Evolutionary conservation across 2,113 vertebrate species (phyloP).

Genomic region (Capreolus pygargus): DNA sequence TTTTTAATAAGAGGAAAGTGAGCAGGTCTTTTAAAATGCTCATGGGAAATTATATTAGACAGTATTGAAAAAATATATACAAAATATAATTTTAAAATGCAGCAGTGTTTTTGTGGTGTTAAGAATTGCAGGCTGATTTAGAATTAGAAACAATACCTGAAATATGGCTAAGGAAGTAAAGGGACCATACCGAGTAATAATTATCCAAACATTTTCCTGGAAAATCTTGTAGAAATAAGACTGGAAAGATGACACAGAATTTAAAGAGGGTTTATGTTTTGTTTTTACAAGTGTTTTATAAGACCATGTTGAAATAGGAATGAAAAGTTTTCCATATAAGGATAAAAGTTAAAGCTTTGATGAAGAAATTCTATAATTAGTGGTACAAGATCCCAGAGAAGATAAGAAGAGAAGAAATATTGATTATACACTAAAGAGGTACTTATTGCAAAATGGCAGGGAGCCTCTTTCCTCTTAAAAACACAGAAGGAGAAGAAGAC

Average conservation of each 20-base stretch:
- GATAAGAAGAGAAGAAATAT: not conserved
- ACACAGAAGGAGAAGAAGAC: not conserved
- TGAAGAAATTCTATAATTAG: not conserved
- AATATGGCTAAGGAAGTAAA: not conserved
- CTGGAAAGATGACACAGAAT: not conserved
- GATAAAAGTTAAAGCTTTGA: not conserved
- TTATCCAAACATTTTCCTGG: not conserved
- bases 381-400: not conserved
- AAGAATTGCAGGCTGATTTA: not conserved
- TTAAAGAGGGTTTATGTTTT: not conserved
- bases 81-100: not conserved
- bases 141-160: not conserved
- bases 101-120: not conserved
- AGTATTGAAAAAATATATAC: not conserved
- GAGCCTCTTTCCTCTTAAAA: not conserved
- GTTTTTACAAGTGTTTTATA: not conserved
- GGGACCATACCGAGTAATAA: not conserved
- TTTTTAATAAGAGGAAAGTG: not conserved
- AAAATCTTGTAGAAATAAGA: not conserved
- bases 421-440: not conserved
- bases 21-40: not conserved
- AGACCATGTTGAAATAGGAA: not conserved
- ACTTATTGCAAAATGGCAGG: not conserved
- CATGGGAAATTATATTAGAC: not conserved
- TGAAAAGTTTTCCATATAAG: not conserved